Conservation (phyloP, 2,888 invertebrate genomes). For the Orthosia gracilis region DNA sequence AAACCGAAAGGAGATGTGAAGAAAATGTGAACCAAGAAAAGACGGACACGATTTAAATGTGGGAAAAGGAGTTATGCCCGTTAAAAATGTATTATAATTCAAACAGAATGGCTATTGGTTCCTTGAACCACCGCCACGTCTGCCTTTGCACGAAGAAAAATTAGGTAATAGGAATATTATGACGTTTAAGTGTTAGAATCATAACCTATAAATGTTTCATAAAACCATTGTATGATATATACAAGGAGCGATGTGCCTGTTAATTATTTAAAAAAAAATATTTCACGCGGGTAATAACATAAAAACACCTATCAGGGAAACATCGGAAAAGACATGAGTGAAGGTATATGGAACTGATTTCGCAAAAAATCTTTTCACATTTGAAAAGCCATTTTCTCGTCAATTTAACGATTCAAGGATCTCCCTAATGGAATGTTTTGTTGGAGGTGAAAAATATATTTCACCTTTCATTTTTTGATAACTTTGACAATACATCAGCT, state of each 20-base stretch:
- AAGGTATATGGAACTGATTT: constrained; percentile 4
- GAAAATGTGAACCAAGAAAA: constrained; percentile 1
- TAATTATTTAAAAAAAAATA: background rate
- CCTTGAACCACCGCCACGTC: no score
- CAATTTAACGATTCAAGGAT: constrained; percentile 4
- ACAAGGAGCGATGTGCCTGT: background rate
- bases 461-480: constrained; percentile 1
- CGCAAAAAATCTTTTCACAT: constrained; percentile 3
- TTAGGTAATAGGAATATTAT: background rate
- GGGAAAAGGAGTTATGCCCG: no score
- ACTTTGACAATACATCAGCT: constrained; percentile 42
- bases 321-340: background rate
- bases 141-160: background rate
- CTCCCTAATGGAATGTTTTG: constrained; percentile 4
- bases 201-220: background rate
- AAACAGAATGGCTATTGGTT: background rate
- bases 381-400: constrained; percentile 3
- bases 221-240: background rate
- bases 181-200: background rate
- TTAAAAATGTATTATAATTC: background rate
- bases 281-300: background rate
- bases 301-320: background rate
- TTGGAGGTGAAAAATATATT: constrained; percentile 10
- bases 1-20: constrained; percentile 23
- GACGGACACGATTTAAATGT: background rate